phyloP scores from a whole-genome alignment of 2,797 vertebrate species.

The Amazona ochrocephala region DNA sequence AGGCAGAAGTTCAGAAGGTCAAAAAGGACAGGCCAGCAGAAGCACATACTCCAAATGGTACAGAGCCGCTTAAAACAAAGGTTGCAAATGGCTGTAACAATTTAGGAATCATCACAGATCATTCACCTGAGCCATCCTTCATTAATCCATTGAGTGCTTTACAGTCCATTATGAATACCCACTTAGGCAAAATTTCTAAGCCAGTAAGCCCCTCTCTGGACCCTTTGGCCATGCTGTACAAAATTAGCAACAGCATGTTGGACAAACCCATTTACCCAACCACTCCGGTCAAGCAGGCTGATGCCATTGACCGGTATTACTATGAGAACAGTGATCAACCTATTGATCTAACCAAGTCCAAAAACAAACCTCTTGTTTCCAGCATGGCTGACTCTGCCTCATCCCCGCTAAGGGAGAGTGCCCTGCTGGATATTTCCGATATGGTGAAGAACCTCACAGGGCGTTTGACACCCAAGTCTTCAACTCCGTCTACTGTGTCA shows the following conservation, averaged over 20 bases:
- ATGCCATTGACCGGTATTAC: constrained; percentile 87
- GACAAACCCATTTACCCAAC: constrained; percentile 91
- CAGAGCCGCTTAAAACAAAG: constrained; percentile 86
- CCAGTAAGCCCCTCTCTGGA: constrained; percentile 88
- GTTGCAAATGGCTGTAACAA: constrained; percentile 92
- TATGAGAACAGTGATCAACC: constrained; percentile 94
- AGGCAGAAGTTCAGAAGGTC: constrained; percentile 84
- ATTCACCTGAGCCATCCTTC: constrained; percentile 93
- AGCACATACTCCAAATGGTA: constrained; percentile 85
- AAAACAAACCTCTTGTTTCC: constrained; percentile 84
- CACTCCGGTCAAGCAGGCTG: constrained; percentile 85
- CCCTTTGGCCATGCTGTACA: constrained; percentile 96
- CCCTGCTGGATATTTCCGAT: constrained; percentile 97
- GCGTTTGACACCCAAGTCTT: constrained; percentile 95
- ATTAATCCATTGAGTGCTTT: constrained; percentile 95
- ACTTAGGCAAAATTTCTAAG: constrained; percentile 94
- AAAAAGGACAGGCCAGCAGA: constrained; percentile 87
- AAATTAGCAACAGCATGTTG: constrained; percentile 97
- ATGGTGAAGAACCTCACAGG: constrained; percentile 99
- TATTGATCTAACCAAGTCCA: constrained; percentile 97
- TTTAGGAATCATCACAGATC: constrained; percentile 96
- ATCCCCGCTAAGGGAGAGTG: constrained; percentile 91
- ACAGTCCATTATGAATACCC: constrained; percentile 98
- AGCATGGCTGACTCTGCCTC: constrained; percentile 83
- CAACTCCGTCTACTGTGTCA: constrained; percentile 92